Evolutionary conservation across 2,113 vertebrate species (phyloP).

Genomic region (Prolemur simus): DNA sequence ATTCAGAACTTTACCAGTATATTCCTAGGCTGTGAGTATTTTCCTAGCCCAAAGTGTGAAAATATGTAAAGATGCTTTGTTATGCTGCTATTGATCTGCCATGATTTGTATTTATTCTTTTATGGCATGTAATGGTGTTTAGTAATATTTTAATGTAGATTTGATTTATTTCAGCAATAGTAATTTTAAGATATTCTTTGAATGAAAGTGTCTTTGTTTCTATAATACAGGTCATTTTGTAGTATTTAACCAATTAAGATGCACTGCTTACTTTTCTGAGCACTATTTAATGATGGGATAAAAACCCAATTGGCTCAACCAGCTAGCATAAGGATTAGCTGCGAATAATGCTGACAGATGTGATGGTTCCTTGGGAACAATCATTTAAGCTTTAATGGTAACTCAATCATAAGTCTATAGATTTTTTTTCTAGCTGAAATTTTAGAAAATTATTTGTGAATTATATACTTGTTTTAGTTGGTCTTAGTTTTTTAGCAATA

Average conservation of each 20-base stretch:
- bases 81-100: conserved; percentile 82
- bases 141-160: conserved; percentile 81
- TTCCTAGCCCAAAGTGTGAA: conserved; percentile 72
- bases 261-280: conserved; percentile 82
- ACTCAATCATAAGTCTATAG: conserved; percentile 78
- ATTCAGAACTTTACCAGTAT: conserved; percentile 60
- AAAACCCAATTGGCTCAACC: conserved; percentile 68
- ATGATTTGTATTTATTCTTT: conserved; percentile 83
- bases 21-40: conserved; percentile 62
- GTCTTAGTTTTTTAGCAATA: conserved; percentile 77
- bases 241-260: conserved; percentile 80
- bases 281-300: conserved; percentile 81
- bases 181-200: conserved; percentile 79
- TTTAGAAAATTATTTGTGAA: conserved; percentile 78
- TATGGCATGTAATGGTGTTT: conserved; percentile 80
- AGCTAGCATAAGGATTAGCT: conserved; percentile 74
- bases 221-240: conserved; percentile 79
- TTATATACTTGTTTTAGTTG: conserved; percentile 75
- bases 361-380: conserved; percentile 70
- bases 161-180: conserved; percentile 81
- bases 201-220: conserved; percentile 77
- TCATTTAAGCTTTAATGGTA: conserved; percentile 83
- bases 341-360: conserved; percentile 64
- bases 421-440: conserved; percentile 75
- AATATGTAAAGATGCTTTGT: conserved; percentile 74